Evolutionary conservation across 2,888 invertebrate genomes (phyloP).

Genomic region (Polyommatus icarus): DNA sequence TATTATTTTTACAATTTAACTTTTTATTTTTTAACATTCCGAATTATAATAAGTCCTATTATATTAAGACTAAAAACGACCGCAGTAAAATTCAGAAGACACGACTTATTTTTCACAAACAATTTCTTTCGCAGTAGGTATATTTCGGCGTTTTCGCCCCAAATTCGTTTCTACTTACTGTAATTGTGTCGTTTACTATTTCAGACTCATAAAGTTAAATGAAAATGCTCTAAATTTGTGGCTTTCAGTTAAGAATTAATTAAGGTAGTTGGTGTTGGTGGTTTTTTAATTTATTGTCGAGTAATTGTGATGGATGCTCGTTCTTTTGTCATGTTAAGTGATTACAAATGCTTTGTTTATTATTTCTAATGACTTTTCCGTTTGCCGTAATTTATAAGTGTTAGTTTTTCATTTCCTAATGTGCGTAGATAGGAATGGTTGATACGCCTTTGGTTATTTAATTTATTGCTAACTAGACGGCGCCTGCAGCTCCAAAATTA

Average conservation of each 20-base stretch:
- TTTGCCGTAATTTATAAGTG: background rate
- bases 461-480: too few species aligned
- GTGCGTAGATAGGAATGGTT: too few species aligned
- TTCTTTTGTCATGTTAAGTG: constrained; percentile 12
- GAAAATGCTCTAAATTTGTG: constrained; percentile 46
- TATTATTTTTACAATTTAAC: too few species aligned
- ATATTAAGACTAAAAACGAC: too few species aligned
- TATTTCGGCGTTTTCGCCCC: constrained; percentile 48
- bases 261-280: constrained; percentile 4
- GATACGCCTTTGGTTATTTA: too few species aligned
- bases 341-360: constrained; percentile 7
- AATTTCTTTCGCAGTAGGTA: background rate
- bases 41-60: too few species aligned
- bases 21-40: too few species aligned
- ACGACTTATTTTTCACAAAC: background rate
- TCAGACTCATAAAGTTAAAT: constrained; percentile 55
- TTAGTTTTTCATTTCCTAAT: background rate
- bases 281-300: constrained; percentile 14
- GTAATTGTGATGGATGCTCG: constrained; percentile 22
- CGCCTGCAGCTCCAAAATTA: too few species aligned
- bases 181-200: constrained; percentile 56
- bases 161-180: constrained; percentile 53
- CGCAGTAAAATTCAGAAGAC: background rate
- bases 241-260: constrained; percentile 21
- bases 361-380: background rate